phyloP scores from a whole-genome alignment of 2,113 vertebrate genomes.

The Myotis lucifugus region DNA sequence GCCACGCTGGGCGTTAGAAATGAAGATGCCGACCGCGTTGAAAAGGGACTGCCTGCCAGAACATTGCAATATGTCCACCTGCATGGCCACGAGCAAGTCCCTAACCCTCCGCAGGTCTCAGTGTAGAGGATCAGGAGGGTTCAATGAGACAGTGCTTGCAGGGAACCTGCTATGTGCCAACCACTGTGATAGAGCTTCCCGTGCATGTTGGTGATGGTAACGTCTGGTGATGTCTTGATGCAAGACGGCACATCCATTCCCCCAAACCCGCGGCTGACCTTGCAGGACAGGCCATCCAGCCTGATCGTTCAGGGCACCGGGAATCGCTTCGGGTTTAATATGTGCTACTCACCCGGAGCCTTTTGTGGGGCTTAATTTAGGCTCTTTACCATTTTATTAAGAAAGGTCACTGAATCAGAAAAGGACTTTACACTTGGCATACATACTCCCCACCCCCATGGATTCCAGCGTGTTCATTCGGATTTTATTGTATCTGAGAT shows the following conservation, averaged over 20 bases:
- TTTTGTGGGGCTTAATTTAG: background rate
- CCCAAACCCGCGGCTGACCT: background rate
- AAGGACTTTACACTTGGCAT: background rate
- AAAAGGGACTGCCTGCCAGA: background rate
- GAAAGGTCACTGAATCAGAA: background rate
- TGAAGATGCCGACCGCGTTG: background rate
- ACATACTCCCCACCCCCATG: background rate
- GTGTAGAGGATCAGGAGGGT: background rate
- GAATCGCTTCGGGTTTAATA: background rate
- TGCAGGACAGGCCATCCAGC: background rate
- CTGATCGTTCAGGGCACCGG: background rate
- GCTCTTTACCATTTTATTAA: background rate
- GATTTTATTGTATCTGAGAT: background rate
- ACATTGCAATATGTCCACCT: too few relatives aligned
- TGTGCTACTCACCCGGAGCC: background rate
- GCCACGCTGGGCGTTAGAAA: background rate
- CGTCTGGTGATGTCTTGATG: background rate
- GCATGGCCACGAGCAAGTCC: background rate
- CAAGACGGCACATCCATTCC: background rate
- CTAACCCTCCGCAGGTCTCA: background rate
- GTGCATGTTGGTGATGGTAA: background rate
- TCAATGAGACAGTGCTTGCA: background rate
- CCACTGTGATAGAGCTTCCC: background rate
- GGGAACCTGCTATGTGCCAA: background rate
- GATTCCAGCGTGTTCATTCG: background rate